phyloP scores from a whole-genome alignment of 1,140 invertebrate genomes.

The Bombus soroeensis region DNA sequence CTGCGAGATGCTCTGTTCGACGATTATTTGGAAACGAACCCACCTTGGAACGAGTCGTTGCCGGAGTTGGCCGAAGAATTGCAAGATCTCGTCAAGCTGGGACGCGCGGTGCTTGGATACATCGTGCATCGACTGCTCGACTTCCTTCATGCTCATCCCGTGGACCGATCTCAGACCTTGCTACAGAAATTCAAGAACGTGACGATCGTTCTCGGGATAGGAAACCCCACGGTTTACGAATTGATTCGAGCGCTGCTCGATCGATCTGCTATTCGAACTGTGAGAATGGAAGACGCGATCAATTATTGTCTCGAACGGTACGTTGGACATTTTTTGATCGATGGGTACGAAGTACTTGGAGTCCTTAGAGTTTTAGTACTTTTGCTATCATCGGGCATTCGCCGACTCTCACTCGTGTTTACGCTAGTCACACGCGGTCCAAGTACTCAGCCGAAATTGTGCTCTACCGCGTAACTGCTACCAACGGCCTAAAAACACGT shows the following conservation, averaged over 20 bases:
- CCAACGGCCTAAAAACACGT: background rate
- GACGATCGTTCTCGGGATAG: slow-evolving; percentile 82
- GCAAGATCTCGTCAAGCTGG: slow-evolving; percentile 76
- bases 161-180: slow-evolving; percentile 68
- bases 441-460: no score
- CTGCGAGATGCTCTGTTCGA: slow-evolving; percentile 76
- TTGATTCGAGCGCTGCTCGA: slow-evolving; percentile 81
- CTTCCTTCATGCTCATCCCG: slow-evolving; percentile 77
- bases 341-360: background rate
- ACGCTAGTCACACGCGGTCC: no score
- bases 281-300: slow-evolving; percentile 83
- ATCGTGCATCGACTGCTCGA: slow-evolving; percentile 84
- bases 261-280: slow-evolving; percentile 80
- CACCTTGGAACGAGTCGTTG: slow-evolving; percentile 75
- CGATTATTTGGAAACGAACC: slow-evolving; percentile 71
- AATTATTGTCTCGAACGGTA: slow-evolving; percentile 84
- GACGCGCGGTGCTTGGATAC: slow-evolving; percentile 82
- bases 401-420: no score
- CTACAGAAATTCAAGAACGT: slow-evolving; percentile 78
- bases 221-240: slow-evolving; percentile 76
- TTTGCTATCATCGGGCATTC: no score
- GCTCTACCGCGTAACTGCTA: no score
- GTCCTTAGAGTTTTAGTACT: no score
- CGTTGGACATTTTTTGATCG: fast-evolving
- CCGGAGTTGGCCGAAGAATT: slow-evolving; percentile 67